Percentiles rank a stretch among this genome's conserved stretches.
phyloP scores from a whole-genome alignment of 2,797 vertebrate species.

The Chelonia mydas region DNA sequence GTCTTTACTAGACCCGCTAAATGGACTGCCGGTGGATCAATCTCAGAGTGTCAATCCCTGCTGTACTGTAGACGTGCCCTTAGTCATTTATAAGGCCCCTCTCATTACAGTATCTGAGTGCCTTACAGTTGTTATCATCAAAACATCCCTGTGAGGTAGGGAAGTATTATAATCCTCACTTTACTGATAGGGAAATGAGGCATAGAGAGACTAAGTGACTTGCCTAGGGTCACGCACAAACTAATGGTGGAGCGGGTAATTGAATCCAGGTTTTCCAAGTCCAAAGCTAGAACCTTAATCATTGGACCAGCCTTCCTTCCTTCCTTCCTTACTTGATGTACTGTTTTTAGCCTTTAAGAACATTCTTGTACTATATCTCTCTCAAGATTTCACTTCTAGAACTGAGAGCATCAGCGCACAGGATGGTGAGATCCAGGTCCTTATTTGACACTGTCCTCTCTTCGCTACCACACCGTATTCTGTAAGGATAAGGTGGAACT shows the following conservation, averaged over 20 bases:
- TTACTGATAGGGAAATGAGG: neutral
- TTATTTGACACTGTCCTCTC: neutral
- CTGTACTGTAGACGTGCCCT: no score
- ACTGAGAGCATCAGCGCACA: neutral
- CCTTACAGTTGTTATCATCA: neutral
- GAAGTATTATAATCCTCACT: neutral
- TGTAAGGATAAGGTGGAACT: neutral
- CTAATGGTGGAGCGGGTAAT: neutral
- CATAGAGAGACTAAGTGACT: neutral
- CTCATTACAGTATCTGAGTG: neutral
- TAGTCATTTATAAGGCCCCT: neutral
- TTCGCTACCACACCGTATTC: neutral
- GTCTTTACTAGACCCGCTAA: no score
- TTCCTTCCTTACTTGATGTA: neutral
- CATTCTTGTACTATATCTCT: neutral
- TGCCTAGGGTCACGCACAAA: neutral
- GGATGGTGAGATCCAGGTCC: neutral
- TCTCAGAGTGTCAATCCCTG: no score
- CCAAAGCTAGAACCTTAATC: neutral
- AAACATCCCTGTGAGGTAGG: neutral
- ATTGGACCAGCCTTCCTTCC: neutral
- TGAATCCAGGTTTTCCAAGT: neutral
- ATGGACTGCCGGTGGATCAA: no score
- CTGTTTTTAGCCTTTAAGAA: neutral
- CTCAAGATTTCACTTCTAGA: neutral